Percentiles rank a stretch among this genome's conserved stretches.
Conservation (phyloP, 1,140 invertebrate species). For the Phymastichus coffea region DNA sequence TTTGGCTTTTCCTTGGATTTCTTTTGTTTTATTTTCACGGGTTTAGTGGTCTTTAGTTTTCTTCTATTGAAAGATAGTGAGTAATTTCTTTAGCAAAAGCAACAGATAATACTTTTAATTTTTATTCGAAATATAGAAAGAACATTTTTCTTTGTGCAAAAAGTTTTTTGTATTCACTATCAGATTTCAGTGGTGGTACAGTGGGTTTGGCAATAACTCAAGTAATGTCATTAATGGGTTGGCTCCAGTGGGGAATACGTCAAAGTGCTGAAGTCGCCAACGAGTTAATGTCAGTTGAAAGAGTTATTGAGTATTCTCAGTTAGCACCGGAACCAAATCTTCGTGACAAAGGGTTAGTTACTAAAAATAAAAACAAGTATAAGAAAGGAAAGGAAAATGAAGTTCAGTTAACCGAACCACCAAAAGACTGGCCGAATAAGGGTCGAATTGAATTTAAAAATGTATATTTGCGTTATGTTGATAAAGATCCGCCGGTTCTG, state of each 20-base stretch:
- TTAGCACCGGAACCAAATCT: neutral
- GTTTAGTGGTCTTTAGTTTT: slow-evolving; percentile 64
- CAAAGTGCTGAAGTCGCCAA: slow-evolving; percentile 7
- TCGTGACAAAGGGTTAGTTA: neutral
- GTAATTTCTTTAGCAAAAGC: slow-evolving; percentile 22
- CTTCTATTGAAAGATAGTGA: slow-evolving; percentile 50
- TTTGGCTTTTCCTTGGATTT: slow-evolving; percentile 69
- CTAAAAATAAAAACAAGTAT: slow-evolving; percentile 42
- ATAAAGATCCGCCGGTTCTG: slow-evolving; percentile 59
- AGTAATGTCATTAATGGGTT: neutral
- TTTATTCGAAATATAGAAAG: neutral
- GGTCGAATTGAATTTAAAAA: slow-evolving; percentile 64
- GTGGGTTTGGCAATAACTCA: slow-evolving; percentile 16
- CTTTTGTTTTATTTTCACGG: slow-evolving; percentile 69
- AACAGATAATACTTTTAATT: neutral
- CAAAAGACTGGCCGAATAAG: slow-evolving; percentile 70
- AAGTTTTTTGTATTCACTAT: too few relatives aligned
- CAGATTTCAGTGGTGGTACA: slow-evolving; percentile 7
- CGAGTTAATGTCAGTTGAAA: slow-evolving; percentile 7
- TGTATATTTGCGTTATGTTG: slow-evolving; percentile 59
- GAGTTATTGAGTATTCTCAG: slow-evolving; percentile 1
- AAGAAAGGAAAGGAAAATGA: slow-evolving; percentile 10
- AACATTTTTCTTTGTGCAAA: too few relatives aligned
- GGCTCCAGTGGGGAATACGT: slow-evolving; percentile 11
- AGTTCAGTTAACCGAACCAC: slow-evolving; percentile 32